These are phyloP conservation scores for Cryptosula pallasiana DNA, from an alignment of 2,888 invertebrate genomes.

Conservation along the genomic window DNA sequence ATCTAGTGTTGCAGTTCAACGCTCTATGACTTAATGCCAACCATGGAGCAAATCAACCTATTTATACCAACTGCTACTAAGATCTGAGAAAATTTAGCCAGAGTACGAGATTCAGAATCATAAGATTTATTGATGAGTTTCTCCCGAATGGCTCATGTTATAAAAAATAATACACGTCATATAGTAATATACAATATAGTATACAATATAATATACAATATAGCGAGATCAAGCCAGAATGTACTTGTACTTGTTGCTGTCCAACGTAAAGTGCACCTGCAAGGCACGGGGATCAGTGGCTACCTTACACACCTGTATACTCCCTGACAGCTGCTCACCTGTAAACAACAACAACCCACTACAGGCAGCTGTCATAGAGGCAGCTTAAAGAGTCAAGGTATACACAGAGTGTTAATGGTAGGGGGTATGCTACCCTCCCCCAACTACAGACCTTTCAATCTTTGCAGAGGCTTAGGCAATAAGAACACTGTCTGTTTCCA, in stretches of 20 bases:
- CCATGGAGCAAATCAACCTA: too few relatives aligned
- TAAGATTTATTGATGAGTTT: too few relatives aligned
- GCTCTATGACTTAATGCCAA: too few relatives aligned
- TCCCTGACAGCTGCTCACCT: conserved; percentile 64
- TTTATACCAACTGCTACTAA: too few relatives aligned
- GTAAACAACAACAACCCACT: conserved; percentile 38
- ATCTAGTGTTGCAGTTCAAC: too few relatives aligned
- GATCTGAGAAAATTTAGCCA: too few relatives aligned
- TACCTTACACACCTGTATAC: conserved; percentile 69
- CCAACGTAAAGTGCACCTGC: conserved; percentile 62
- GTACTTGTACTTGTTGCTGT: conserved; percentile 33
- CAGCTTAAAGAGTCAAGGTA: too few relatives aligned
- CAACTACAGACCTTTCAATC: conserved; percentile 47
- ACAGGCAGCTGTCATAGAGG: too few relatives aligned
- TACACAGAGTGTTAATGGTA: too few relatives aligned
- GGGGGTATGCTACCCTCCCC: too few relatives aligned
- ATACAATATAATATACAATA: background rate
- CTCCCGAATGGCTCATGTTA: background rate
- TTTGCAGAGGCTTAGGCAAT: conserved; percentile 61
- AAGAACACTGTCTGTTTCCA: conserved; percentile 74
- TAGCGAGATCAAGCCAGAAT: background rate
- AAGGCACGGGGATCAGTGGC: conserved; percentile 70
- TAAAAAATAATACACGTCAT: background rate
- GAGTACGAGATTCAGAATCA: too few relatives aligned
- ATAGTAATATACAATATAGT: background rate